These are phyloP conservation scores for Andrena camellia DNA, from an alignment of 2,888 invertebrate genomes.

Conservation along the genomic window DNA sequence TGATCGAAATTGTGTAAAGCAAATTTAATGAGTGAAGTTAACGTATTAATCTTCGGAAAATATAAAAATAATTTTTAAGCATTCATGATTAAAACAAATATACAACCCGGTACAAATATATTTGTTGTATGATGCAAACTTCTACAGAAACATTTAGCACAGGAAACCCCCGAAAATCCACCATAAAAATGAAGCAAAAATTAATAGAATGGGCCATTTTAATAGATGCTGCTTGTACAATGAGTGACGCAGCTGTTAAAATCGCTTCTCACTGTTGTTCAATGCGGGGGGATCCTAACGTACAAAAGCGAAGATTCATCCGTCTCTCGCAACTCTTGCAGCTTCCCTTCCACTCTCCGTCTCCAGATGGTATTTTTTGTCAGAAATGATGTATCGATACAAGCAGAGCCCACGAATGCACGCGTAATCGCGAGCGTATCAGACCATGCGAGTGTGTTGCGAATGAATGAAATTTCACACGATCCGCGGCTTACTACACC, in stretches of 20 bases:
- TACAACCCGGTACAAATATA: too few species aligned
- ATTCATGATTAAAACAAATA: too few species aligned
- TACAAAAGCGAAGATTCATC: conserved; percentile 56
- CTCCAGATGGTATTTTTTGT: conserved; percentile 32
- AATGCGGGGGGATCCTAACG: conserved; percentile 24
- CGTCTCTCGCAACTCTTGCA: conserved; percentile 38
- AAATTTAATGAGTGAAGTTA: too few species aligned
- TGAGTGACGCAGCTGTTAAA: conserved; percentile 68
- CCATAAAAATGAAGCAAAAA: conserved; percentile 10
- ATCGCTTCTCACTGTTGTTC: conserved; percentile 53
- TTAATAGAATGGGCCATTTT: conserved; percentile 46
- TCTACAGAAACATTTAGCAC: too few species aligned
- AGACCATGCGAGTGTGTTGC: conserved; percentile 26
- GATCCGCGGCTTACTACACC: background rate
- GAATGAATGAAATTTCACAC: conserved; percentile 23
- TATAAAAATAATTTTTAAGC: too few species aligned
- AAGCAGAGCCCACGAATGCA: conserved; percentile 23
- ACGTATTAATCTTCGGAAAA: too few species aligned
- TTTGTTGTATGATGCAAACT: too few species aligned
- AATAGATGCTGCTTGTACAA: conserved; percentile 61
- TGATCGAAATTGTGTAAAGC: too few species aligned
- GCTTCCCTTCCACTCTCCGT: conserved; percentile 17
- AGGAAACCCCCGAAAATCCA: background rate
- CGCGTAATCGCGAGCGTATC: conserved; percentile 38
- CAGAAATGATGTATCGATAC: conserved; percentile 62